phyloP scores from a whole-genome alignment of 1,140 invertebrate species.

The Diplogasteroides magnus region DNA sequence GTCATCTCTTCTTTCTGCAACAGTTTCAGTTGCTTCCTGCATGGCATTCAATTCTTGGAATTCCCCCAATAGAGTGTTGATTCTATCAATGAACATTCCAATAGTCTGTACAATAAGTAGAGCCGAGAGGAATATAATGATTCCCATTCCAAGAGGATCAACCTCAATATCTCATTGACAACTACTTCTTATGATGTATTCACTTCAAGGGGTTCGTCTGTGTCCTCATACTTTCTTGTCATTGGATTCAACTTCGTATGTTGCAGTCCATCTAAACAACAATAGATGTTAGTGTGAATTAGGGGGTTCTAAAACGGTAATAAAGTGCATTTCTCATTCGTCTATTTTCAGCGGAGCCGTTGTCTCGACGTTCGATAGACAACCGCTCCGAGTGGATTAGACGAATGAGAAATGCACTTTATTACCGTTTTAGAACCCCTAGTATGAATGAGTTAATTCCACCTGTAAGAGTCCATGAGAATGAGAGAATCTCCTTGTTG shows the following conservation, averaged over 20 bases:
- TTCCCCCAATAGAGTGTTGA: constrained; percentile 55
- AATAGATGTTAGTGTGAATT: constrained; percentile 5
- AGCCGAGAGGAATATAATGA: constrained; percentile 59
- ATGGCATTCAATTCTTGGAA: constrained; percentile 44
- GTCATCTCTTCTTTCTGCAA: constrained; percentile 25
- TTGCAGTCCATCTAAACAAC: no score
- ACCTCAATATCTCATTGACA: no score
- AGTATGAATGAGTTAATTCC: no score
- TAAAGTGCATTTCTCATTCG: no score
- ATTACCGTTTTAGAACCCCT: no score
- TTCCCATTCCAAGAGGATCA: constrained; percentile 60
- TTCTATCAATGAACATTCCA: constrained; percentile 59
- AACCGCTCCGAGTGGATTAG: no score
- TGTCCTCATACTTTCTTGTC: constrained; percentile 45
- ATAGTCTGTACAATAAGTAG: constrained; percentile 58
- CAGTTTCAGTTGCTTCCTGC: constrained; percentile 18
- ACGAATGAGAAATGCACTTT: no score
- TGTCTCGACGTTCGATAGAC: no score
- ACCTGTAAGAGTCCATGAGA: constrained; percentile 45
- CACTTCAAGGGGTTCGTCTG: constrained; percentile 44
- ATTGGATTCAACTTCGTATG: constrained; percentile 53
- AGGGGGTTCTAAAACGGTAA: no score
- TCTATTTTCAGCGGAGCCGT: no score
- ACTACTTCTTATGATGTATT: no score
- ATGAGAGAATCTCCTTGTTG: constrained; percentile 56